A percentile compares a stretch with the other conserved stretches of the same genome.
phyloP scores from a whole-genome alignment of 2,797 vertebrate genomes.

The Sebastes minor region DNA sequence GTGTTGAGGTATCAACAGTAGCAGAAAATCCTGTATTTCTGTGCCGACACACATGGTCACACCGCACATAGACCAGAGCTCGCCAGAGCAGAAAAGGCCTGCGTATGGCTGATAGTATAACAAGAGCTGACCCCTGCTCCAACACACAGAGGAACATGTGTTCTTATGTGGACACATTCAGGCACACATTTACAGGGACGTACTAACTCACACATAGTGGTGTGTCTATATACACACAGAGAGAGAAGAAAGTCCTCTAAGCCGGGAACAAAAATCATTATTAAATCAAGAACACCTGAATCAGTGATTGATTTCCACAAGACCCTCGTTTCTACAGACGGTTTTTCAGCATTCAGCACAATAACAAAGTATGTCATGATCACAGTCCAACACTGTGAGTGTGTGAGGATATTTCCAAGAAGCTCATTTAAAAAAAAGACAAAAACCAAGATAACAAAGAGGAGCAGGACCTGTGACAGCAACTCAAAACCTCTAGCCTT shows the following conservation, averaged over 20 bases:
- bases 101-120: constrained; percentile 42
- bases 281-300: background rate
- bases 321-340: background rate
- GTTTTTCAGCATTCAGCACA: background rate
- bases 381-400: background rate
- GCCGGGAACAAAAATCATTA: background rate
- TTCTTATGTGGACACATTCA: background rate
- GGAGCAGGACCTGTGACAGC: background rate
- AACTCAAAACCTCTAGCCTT: constrained; percentile 2
- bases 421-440: too few species aligned
- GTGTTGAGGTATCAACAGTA: constrained; percentile 16
- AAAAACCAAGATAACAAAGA: background rate
- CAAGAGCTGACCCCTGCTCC: constrained; percentile 2
- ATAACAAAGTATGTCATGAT: background rate
- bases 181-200: background rate
- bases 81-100: constrained; percentile 54
- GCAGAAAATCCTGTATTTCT: constrained; percentile 61
- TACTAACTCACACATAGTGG: background rate
- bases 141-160: background rate
- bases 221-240: background rate
- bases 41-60: constrained; percentile 48
- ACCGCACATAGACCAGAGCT: constrained; percentile 35
- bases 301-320: background rate
- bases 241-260: background rate
- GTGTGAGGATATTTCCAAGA: background rate